These are phyloP conservation scores for Polypedilum pembai DNA, from an alignment of 1,140 invertebrate genomes.

Conservation along the genomic window DNA sequence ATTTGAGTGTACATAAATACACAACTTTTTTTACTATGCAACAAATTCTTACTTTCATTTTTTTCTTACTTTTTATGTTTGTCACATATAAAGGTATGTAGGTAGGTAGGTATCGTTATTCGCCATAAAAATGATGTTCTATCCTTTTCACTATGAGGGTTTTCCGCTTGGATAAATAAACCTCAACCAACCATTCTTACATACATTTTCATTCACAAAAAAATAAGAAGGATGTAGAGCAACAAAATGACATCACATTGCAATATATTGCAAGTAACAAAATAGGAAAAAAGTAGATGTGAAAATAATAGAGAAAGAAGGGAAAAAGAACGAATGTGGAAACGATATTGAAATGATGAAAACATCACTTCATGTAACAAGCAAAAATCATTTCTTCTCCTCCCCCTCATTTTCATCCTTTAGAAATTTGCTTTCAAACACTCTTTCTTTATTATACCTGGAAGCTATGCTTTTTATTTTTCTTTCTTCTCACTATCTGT, in stretches of 20 bases:
- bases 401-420: neutral
- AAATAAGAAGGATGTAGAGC: neutral
- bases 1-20: neutral
- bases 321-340: neutral
- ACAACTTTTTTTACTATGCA: no score
- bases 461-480: neutral
- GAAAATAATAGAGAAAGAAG: neutral
- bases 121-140: neutral
- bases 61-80: no score
- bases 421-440: neutral
- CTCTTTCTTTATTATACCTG: neutral
- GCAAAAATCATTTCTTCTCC: neutral
- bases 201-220: neutral
- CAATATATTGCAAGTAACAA: neutral
- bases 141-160: neutral
- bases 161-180: slow-evolving; percentile 6
- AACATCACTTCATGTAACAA: slow-evolving; percentile 12
- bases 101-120: neutral
- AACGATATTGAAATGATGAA: slow-evolving; percentile 11
- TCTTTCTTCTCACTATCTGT: neutral
- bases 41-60: no score
- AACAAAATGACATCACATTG: neutral
- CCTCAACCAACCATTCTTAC: neutral
- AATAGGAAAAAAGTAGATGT: neutral
- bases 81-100: no score